Evolutionary conservation across 1,140 invertebrate genomes (phyloP).

Genomic region (Pseudomyrmex dendroicus): DNA sequence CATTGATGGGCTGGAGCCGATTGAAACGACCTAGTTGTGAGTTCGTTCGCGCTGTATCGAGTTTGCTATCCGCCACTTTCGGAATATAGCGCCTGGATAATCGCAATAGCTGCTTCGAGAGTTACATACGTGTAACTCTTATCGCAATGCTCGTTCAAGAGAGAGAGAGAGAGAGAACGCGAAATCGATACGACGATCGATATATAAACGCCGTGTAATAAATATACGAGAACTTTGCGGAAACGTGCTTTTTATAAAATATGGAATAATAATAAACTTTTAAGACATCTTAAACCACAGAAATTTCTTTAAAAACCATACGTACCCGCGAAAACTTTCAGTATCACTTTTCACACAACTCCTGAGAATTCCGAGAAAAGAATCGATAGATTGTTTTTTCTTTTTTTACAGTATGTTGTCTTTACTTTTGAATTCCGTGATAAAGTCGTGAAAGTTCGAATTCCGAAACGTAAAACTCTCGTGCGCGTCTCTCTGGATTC

Average conservation of each 20-base stretch:
- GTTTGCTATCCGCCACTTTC: constrained; percentile 50
- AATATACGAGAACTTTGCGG: not conserved
- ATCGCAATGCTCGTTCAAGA: constrained; percentile 3
- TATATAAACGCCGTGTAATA: not conserved
- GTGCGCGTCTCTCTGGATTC: not conserved
- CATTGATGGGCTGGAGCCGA: constrained; percentile 53
- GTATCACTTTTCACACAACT: too few species aligned
- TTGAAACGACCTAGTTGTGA: constrained; percentile 54
- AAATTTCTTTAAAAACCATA: too few species aligned
- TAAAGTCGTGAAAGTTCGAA: not conserved
- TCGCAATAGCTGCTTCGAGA: constrained; percentile 39
- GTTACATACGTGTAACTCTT: constrained; percentile 37
- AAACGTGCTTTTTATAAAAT: too few species aligned
- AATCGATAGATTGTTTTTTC: too few species aligned
- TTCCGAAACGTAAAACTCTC: constrained; percentile 9
- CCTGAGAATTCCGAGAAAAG: too few species aligned
- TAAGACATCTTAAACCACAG: too few species aligned
- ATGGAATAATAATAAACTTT: too few species aligned
- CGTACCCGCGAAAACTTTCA: too few species aligned
- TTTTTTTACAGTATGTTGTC: not conserved
- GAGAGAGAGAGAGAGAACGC: not conserved
- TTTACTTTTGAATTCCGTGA: not conserved
- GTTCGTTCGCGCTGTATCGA: constrained; percentile 50
- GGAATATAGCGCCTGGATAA: constrained; percentile 39
- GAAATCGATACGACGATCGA: not conserved